These are phyloP conservation scores for Noctua janthina DNA, from an alignment of 2,888 invertebrate species.

Conservation along the genomic window DNA sequence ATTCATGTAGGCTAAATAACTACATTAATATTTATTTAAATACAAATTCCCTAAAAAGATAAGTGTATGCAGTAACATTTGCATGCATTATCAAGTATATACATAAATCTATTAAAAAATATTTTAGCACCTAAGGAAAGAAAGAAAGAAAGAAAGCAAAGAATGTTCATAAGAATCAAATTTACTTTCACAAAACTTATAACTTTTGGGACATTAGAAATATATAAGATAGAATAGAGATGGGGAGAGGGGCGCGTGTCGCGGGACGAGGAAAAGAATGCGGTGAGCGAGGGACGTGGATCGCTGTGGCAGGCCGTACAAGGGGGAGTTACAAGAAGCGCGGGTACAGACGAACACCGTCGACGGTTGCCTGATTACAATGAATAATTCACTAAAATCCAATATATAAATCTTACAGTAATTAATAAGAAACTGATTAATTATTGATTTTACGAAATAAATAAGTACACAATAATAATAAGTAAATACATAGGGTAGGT, in stretches of 20 bases:
- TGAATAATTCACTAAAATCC: conserved; percentile 47
- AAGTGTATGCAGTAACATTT: conserved; percentile 48
- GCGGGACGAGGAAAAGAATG: conserved; percentile 47
- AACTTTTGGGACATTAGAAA: conserved; percentile 46
- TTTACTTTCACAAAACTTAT: conserved; percentile 48
- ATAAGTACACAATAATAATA: conserved; percentile 47
- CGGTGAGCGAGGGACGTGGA: conserved; percentile 47
- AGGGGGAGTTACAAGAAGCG: conserved; percentile 47
- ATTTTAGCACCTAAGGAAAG: conserved; percentile 46
- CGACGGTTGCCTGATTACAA: conserved; percentile 48
- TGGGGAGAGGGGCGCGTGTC: conserved; percentile 46
- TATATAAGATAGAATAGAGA: conserved; percentile 48
- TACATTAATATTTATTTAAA: conserved; percentile 48
- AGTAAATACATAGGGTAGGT: conserved; percentile 46
- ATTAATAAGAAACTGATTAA: conserved; percentile 47
- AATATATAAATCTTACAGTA: conserved; percentile 47
- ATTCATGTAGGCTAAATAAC: conserved; percentile 49
- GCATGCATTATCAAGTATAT: conserved; percentile 48
- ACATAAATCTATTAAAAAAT: conserved; percentile 48
- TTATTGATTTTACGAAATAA: conserved; percentile 46
- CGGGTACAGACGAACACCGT: conserved; percentile 47
- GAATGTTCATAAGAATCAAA: conserved; percentile 46
- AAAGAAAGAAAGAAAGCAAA: conserved; percentile 48
- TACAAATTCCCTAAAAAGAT: conserved; percentile 46
- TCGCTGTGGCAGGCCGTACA: conserved; percentile 47